phyloP scores from a whole-genome alignment of 2,113 vertebrate species.

The Zosterops hypoxanthus region DNA sequence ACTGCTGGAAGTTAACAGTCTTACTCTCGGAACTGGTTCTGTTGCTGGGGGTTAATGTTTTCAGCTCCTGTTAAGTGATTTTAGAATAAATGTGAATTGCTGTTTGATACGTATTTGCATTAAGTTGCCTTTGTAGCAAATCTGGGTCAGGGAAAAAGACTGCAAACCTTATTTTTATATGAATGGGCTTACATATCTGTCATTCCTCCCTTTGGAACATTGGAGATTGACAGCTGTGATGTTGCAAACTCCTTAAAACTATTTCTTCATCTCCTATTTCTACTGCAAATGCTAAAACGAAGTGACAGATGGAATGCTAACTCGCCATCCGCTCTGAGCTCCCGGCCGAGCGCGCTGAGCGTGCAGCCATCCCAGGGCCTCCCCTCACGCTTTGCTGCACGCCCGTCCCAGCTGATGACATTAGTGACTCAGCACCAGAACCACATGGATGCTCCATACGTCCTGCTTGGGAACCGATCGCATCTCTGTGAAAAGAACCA shows the following conservation, averaged over 20 bases:
- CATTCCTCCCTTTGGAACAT: constrained; percentile 41
- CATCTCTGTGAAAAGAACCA: constrained; percentile 73
- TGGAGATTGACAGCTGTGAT: constrained; percentile 63
- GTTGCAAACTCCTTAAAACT: constrained; percentile 56
- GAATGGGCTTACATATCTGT: constrained; percentile 62
- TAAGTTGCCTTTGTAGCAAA: constrained; percentile 54
- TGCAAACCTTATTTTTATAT: constrained; percentile 41
- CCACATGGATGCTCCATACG: constrained; percentile 58
- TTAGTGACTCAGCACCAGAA: constrained; percentile 74
- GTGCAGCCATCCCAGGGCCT: not conserved
- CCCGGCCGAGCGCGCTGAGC: not conserved
- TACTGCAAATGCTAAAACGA: constrained; percentile 42
- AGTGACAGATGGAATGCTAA: constrained; percentile 40
- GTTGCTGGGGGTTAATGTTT: constrained; percentile 75
- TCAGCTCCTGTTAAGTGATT: constrained; percentile 45
- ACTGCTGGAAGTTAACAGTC: constrained; percentile 61
- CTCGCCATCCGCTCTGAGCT: not conserved
- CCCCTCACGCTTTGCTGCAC: not conserved
- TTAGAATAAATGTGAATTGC: constrained; percentile 53
- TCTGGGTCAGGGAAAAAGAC: constrained; percentile 51
- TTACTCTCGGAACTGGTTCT: constrained; percentile 67
- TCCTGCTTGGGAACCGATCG: constrained; percentile 64
- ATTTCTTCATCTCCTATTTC: constrained; percentile 49
- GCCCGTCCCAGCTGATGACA: constrained; percentile 34
- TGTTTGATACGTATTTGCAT: constrained; percentile 39